Evolutionary conservation across 1,140 invertebrate genomes (phyloP), one percentile per base, ranked within the genome.

Genomic region (Bradysia coprophila): DNA sequence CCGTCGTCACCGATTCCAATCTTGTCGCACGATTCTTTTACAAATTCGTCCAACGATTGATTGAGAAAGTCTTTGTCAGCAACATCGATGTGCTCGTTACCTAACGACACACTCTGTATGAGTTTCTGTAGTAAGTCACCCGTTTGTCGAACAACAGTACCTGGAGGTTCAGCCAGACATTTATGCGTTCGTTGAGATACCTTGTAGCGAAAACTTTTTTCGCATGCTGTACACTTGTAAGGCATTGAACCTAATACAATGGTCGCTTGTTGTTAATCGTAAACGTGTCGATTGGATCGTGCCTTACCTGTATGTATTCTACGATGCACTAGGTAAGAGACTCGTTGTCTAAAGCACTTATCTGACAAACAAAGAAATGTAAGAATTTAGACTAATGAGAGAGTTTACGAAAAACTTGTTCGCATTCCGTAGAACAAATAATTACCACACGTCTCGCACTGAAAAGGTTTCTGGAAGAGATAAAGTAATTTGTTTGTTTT

Each of bases 381-480:
- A n/a, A n/a, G n/a, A n/a, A n/a, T n/a, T n/a, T n/a, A n/a, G n/a
- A n/a, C n/a, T n/a, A n/a, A n/a, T 41, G 32, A 38, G 43, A 34
- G 28, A 38, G 37, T n/a, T n/a, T n/a, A n/a, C n/a, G n/a, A n/a
- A n/a, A n/a, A n/a, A n/a, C n/a, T n/a, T n/a, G n/a, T n/a, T n/a
- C n/a, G n/a, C n/a, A n/a, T n/a, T n/a, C n/a, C n/a, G n/a, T n/a
- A n/a, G n/a, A n/a, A n/a, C n/a, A n/a, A n/a, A 21, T 45, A 63
- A 59, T 61, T 66, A 87, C 83, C 84, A 61, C 89, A 93, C 43
- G 81, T 80, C 66, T 87, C 84, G 58, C 89, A 93, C 34, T 78
- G 78, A 54, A 89, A 92, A 11, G 88, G 89, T 57, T 90, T 39
- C 87, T n/a, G n/a, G 57, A n/a, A n/a, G n/a, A n/a, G n/a, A n/a